Evolutionary conservation across 2,113 vertebrate genomes (phyloP).

Genomic region (Notothenia coriiceps): DNA sequence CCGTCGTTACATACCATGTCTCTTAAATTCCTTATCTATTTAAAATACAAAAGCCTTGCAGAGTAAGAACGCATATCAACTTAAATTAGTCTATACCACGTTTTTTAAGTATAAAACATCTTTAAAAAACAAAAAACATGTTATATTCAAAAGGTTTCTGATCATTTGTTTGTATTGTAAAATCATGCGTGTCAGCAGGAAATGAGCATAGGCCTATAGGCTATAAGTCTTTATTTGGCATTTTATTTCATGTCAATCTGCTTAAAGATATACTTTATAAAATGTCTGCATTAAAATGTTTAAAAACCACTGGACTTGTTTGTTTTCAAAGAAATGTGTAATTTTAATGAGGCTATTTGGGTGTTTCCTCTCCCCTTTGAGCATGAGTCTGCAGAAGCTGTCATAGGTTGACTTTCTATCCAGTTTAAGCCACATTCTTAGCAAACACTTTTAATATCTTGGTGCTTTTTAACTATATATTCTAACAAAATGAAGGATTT

Average conservation of each 20-base stretch:
- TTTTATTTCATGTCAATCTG: constrained; percentile 11
- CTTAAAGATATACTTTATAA: neutral
- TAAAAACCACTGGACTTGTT: too few species aligned
- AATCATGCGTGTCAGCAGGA: constrained; percentile 3
- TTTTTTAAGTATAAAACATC: constrained; percentile 13
- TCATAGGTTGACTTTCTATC: too few species aligned
- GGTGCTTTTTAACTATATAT: too few species aligned
- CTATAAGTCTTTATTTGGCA: constrained; percentile 35
- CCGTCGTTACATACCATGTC: constrained; percentile 44
- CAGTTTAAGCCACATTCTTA: too few species aligned
- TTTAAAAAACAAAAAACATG: constrained; percentile 24
- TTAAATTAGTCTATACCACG: constrained; percentile 11
- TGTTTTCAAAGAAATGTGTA: too few species aligned
- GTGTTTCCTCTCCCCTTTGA: too few species aligned
- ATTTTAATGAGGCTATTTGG: too few species aligned
- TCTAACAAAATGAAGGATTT: too few species aligned
- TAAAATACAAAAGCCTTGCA: neutral
- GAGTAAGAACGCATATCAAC: neutral
- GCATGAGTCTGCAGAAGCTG: too few species aligned
- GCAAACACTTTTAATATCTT: too few species aligned
- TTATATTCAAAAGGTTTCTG: constrained; percentile 8
- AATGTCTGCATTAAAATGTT: too few species aligned
- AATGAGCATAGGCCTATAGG: neutral
- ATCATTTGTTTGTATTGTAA: constrained; percentile 1
- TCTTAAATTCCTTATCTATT: neutral